A percentile compares a stretch with the other conserved stretches of the same genome.
phyloP scores from a whole-genome alignment of 2,113 vertebrate genomes.

The Nestor notabilis region DNA sequence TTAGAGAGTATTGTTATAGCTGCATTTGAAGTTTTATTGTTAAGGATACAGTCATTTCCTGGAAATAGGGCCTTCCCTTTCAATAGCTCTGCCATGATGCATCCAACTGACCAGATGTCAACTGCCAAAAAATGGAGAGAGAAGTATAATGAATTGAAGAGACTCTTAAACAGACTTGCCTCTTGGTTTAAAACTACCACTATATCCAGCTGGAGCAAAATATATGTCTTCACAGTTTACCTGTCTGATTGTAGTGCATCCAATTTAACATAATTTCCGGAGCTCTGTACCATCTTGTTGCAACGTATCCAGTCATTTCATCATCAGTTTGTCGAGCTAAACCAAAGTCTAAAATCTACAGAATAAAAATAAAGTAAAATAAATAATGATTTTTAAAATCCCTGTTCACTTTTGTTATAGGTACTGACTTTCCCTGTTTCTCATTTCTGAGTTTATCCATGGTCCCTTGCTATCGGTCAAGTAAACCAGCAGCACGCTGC shows the following conservation, averaged over 20 bases:
- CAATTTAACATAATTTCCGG: slow-evolving; percentile 99
- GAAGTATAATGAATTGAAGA: background rate
- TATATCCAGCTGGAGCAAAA: background rate
- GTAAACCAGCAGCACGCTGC: background rate
- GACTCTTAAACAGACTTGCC: background rate
- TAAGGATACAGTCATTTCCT: slow-evolving; percentile 98
- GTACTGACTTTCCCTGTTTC: background rate
- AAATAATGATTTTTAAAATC: background rate
- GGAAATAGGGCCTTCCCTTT: slow-evolving; percentile 97
- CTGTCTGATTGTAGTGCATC: slow-evolving; percentile 99
- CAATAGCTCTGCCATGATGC: slow-evolving; percentile 97
- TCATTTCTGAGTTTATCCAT: background rate
- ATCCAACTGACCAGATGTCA: slow-evolving; percentile 98
- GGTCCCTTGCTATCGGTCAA: accelerated
- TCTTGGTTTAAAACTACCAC: background rate
- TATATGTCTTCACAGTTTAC: slow-evolving; percentile 63
- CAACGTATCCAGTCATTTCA: slow-evolving; percentile 98
- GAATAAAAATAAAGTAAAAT: background rate
- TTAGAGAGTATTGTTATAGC: background rate
- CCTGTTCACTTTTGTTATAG: background rate
- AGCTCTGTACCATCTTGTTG: slow-evolving; percentile 96
- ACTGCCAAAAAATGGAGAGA: slow-evolving; percentile 76
- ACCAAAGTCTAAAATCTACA: slow-evolving; percentile 95
- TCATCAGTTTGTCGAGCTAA: slow-evolving; percentile 95
- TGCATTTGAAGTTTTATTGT: background rate